These are phyloP conservation scores for Procavia capensis DNA, from an alignment of 2,113 vertebrate species.

Conservation along the genomic window DNA sequence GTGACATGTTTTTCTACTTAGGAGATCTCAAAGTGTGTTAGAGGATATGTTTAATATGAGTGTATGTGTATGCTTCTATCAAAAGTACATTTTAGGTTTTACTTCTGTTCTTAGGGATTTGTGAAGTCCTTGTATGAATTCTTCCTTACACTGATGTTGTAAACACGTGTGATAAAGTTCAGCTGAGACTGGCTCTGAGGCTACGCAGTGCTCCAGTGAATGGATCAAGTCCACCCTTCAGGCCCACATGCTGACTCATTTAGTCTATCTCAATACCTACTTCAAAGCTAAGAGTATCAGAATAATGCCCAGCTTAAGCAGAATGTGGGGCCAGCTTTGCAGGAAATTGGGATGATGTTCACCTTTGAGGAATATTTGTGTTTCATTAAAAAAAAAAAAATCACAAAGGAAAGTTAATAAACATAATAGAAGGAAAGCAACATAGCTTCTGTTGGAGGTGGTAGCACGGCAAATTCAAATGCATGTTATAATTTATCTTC, in stretches of 20 bases:
- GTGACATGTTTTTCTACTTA: slow-evolving; percentile 27
- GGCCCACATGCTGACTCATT: neutral
- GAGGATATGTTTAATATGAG: neutral
- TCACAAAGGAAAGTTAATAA: neutral
- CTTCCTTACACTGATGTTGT: neutral
- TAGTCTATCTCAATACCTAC: neutral
- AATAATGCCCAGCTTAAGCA: neutral
- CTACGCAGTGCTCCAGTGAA: neutral
- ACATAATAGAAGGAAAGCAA: neutral
- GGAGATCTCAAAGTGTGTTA: slow-evolving; percentile 7
- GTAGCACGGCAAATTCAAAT: neutral
- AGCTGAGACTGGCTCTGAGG: neutral
- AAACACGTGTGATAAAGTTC: neutral
- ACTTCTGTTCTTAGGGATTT: neutral
- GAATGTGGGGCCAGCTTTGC: neutral
- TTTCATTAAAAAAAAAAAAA: too few relatives aligned
- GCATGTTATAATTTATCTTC: neutral
- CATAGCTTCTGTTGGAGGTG: neutral
- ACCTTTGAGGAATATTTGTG: neutral
- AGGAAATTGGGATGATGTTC: neutral
- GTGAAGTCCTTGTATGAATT: neutral
- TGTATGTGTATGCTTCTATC: neutral
- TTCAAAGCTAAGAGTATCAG: neutral
- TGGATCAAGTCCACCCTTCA: neutral
- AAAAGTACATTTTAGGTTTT: neutral